Base-by-base conservation (phyloP, 2,888 invertebrate species). In the Stenurella melanura region DNA sequence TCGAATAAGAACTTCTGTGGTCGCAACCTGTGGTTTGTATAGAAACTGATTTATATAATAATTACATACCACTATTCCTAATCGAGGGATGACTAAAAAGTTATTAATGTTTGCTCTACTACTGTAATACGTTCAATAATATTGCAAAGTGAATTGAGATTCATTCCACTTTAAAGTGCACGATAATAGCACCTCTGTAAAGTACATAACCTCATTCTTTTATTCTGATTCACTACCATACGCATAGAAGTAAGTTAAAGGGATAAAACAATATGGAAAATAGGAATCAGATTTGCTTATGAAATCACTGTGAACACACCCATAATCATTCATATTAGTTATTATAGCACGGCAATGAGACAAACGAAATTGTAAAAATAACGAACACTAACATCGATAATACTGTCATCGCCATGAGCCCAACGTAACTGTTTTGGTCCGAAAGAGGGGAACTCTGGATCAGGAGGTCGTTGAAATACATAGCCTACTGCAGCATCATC, bases 401-500 rank as follows among this genome's bases (percentile, higher is more conserved):
- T 93, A 87, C 94, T 94, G 89, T 97, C 97, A 90, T 97, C 97
- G 78, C 96, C 96, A 67, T 85, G 84, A 54, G 96, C 95, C 97
- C 97, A 97, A 83, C 95, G 93, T 84, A 94, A 93, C 83, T 92
- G 92, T 89, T 96, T 96, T 67, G 93, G 93, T 80, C 93, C 94
- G 77, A 89, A 89, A 80, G 93, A 92, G 80, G 93, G 92, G 88
- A 96, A 93, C 88, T 97, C 96, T 73, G 94, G 93, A 88, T 97
- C 96, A 82, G 95, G 94, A 80, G 95, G 94, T 82, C 95, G 90
- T 89, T 96, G 96, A 89, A 96, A 98, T 83, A 97, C 96, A 90
- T 98, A 98, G 86, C 97, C 96, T 84, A 97, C 97, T 89, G 95
- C 95, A 81, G 96, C 96, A 92, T 97, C 97, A 90, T 97, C 97